Evolutionary conservation across 2,113 vertebrate species (phyloP).

Genomic region (Zosterops borbonicus): DNA sequence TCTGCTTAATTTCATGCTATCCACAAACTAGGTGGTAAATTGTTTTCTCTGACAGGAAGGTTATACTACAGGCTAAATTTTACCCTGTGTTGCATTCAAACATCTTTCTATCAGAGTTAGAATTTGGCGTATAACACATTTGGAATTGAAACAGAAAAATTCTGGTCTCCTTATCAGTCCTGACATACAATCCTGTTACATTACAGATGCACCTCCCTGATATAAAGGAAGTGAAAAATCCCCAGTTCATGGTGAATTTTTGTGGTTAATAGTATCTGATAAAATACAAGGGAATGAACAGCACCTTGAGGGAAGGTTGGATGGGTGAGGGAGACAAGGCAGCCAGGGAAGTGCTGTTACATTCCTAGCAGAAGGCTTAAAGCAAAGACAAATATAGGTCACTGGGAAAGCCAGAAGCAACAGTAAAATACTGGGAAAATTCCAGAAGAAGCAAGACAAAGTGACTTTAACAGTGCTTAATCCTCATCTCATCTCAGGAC

Average conservation of each 20-base stretch:
- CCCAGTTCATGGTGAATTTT: background rate
- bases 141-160: background rate
- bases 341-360: background rate
- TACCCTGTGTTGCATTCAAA: background rate
- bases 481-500: background rate
- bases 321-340: background rate
- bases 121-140: background rate
- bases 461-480: background rate
- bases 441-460: background rate
- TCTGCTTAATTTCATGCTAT: constrained; percentile 44
- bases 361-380: background rate
- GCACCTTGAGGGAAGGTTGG: constrained; percentile 1
- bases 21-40: constrained; percentile 19
- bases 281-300: background rate
- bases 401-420: background rate
- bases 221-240: constrained; percentile 31
- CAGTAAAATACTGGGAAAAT: background rate
- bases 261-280: constrained; percentile 29
- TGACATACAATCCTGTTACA: background rate
- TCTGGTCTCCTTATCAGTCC: background rate
- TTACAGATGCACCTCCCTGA: background rate
- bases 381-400: background rate
- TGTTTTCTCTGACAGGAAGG: background rate
- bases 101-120: background rate
- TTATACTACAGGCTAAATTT: constrained; percentile 12